Conservation (phyloP, 2,113 vertebrate genomes). For the Perca schrenkii region DNA sequence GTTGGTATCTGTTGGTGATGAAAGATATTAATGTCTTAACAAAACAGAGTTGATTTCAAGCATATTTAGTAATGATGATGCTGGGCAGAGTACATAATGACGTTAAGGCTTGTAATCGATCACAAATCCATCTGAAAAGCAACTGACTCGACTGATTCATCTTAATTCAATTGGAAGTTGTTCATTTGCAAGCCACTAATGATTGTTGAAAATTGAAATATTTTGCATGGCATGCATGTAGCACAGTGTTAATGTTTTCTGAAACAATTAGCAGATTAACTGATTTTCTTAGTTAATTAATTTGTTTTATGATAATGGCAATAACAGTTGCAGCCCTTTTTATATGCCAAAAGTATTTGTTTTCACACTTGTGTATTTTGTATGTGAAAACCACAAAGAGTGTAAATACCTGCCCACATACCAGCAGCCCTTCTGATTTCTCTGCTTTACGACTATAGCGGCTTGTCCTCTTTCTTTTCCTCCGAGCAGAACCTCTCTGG, state of each 20-base stretch:
- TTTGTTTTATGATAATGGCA: too few species aligned
- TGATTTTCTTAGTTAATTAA: not conserved
- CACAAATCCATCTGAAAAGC: conserved; percentile 30
- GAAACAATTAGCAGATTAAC: not conserved
- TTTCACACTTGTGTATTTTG: not conserved
- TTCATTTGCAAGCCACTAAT: not conserved
- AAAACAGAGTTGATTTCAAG: conserved; percentile 68
- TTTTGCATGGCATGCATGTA: not conserved
- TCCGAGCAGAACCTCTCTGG: conserved; percentile 19
- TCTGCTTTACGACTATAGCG: conserved; percentile 7
- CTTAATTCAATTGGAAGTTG: conserved; percentile 11
- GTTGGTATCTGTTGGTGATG: conserved; percentile 59
- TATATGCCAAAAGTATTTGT: not conserved
- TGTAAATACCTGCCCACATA: not conserved
- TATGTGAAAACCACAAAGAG: not conserved
- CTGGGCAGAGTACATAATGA: conserved; percentile 50
- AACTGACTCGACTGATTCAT: conserved; percentile 25
- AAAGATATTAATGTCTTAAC: conserved; percentile 72
- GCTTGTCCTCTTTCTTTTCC: not conserved
- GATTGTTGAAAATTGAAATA: not conserved
- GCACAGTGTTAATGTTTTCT: not conserved
- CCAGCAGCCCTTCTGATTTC: not conserved
- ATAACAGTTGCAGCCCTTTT: too few species aligned
- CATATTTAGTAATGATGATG: conserved; percentile 58
- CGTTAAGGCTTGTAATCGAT: conserved; percentile 53